Conservation (phyloP, 2,888 invertebrate genomes). For the Tinea trinotella region DNA sequence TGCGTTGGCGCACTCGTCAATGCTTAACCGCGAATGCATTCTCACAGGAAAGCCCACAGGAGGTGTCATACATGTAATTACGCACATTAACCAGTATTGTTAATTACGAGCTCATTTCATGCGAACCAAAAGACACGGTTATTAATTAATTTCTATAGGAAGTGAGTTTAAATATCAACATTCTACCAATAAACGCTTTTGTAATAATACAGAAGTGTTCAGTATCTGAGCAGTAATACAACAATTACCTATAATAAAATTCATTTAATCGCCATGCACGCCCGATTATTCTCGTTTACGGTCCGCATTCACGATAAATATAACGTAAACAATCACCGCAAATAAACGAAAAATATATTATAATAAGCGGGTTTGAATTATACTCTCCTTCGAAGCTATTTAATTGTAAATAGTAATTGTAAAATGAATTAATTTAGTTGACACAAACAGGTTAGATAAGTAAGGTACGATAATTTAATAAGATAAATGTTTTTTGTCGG, state of each 20-base stretch:
- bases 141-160: not conserved
- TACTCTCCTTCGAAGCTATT: not conserved
- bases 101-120: not conserved
- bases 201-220: constrained; percentile 12
- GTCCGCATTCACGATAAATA: constrained; percentile 14
- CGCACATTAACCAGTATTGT: constrained; percentile 11
- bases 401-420: not conserved
- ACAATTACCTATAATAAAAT: constrained; percentile 17
- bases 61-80: constrained; percentile 15
- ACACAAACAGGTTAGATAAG: not conserved
- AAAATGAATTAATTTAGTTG: not conserved
- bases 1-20: constrained; percentile 36
- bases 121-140: not conserved
- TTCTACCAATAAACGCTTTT: constrained; percentile 2
- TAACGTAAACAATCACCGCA: constrained; percentile 15
- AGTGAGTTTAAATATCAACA: not conserved
- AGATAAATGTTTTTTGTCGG: not conserved
- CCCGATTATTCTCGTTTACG: constrained; percentile 17
- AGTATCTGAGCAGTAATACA: not conserved
- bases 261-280: constrained; percentile 17
- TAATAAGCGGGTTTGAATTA: not conserved
- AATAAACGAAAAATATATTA: constrained; percentile 5
- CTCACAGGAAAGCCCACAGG: constrained; percentile 17
- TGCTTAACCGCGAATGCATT: constrained; percentile 26
- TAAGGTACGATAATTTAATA: not conserved